A percentile compares a stretch with the other conserved stretches of the same genome.
Conservation (phyloP, 2,888 invertebrate species). For the Seira sanloemensis region DNA sequence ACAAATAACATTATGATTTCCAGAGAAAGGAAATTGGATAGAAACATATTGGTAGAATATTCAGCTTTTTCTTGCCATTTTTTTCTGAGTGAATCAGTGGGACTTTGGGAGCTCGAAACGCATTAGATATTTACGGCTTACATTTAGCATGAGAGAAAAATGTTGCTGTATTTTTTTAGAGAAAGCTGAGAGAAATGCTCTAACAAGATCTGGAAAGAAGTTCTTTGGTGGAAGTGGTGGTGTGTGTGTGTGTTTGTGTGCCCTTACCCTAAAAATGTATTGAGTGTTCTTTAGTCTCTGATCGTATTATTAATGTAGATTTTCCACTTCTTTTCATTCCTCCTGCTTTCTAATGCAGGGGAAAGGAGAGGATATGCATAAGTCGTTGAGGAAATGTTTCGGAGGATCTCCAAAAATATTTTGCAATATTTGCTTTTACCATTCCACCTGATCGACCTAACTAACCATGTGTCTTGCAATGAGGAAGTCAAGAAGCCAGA, state of each 20-base stretch:
- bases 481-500: not conserved
- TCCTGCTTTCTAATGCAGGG: not conserved
- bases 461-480: not conserved
- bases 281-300: not conserved
- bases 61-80: constrained; percentile 29
- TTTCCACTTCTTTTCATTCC: not conserved
- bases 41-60: constrained; percentile 60
- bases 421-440: not conserved
- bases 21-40: constrained; percentile 62
- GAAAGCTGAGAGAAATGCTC: constrained; percentile 7
- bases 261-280: constrained; percentile 7
- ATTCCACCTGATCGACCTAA: not conserved
- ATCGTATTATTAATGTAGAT: constrained; percentile 14
- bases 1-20: constrained; percentile 64
- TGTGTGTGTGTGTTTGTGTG: not conserved
- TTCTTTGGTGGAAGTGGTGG: not conserved
- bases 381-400: too few species aligned
- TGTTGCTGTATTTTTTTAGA: constrained; percentile 1
- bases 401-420: not conserved
- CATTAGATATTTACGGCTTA: constrained; percentile 49
- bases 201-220: not conserved
- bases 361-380: too few species aligned
- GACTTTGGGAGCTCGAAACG: constrained; percentile 47
- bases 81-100: constrained; percentile 54
- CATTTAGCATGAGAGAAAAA: not conserved